Base-by-base conservation (phyloP, 2,113 vertebrate genomes). In the Petroica traversi region DNA sequence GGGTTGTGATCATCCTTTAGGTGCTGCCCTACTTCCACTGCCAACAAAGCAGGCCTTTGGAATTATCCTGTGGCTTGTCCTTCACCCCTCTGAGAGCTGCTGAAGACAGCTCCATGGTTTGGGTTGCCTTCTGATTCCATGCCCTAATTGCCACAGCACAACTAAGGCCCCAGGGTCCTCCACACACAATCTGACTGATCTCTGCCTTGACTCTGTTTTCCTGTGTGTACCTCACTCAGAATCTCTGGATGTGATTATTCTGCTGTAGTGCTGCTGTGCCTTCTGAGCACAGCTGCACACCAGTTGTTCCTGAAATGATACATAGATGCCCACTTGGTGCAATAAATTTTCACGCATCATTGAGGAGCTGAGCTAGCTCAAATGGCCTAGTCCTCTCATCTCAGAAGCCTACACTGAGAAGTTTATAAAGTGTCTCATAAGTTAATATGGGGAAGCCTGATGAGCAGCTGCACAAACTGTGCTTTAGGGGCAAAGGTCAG, bases 131-230 rank as follows among this genome's bases (percentile, higher is more conserved):
- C 51, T 54, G 16, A 40, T 52, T 54, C 52, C 31, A 17, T 24
- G 7, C 12, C n/a, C 19, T 54, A 40, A 29, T 19, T 78, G 33
- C 5, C 69, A 36, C 67, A 3, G 17, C 8, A 7, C 14, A 36
- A 2, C 2, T 25, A 18, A 68, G 20, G 67, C 20, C 5, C 5
- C 14, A 34, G 14, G 5, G 20, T 38, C 15, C 29, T 64, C 51
- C 49, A 36, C 20, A 14, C 3, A 24, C 18, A 34, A 0, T n/a
- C 49, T 69, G 36, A 64, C 16, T 2, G 0, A 12, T 14, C 11
- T 49, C 45, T 64, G 2, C 9, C 28, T 63, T 89, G 33, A 8
- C n/a, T 63, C 26, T 17, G 5, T 88, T 93, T 75, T 62, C 45
- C 84, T 26, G 5, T 19, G 29, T 15, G 14, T 5, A 14, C 9